A percentile compares a stretch with the other conserved stretches of the same genome.
Evolutionary conservation across 2,888 invertebrate genomes (phyloP).

Genomic region (Dynastes tityus): DNA sequence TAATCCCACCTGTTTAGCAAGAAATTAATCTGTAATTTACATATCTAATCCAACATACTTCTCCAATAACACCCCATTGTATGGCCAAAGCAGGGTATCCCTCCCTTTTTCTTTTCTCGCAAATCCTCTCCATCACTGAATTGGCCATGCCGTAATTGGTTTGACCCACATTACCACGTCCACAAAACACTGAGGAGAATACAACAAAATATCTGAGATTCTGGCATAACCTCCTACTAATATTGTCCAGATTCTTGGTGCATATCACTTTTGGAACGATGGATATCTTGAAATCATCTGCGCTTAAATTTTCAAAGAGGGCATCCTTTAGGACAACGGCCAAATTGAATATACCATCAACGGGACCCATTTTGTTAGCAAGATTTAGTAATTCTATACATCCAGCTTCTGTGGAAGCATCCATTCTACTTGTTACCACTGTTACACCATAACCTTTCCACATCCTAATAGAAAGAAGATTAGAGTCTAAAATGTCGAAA

Average conservation of each 20-base stretch:
- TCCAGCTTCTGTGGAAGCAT: constrained; percentile 81
- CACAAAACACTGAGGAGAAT: constrained; percentile 92
- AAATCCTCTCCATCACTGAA: constrained; percentile 89
- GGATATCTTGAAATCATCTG: constrained; percentile 79
- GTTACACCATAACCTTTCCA: constrained; percentile 83
- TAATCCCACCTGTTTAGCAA: constrained; percentile 73
- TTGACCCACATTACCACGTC: constrained; percentile 92
- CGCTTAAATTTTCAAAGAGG: constrained; percentile 84
- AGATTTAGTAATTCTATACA: constrained; percentile 79
- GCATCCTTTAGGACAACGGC: constrained; percentile 87
- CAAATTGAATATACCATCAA: constrained; percentile 93
- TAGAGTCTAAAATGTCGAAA: background rate
- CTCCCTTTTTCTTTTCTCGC: constrained; percentile 76
- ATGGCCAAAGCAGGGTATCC: constrained; percentile 57
- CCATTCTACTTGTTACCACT: constrained; percentile 79
- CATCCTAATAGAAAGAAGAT: background rate
- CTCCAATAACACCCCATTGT: constrained; percentile 59
- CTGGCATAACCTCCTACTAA: constrained; percentile 75
- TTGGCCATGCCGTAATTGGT: constrained; percentile 92
- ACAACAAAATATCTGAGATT: constrained; percentile 83
- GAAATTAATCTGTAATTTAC: background rate
- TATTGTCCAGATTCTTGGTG: constrained; percentile 83
- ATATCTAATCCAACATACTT: constrained; percentile 66
- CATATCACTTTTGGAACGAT: constrained; percentile 86
- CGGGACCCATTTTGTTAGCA: constrained; percentile 77